Conservation (phyloP, 2,888 invertebrate species). For the Isoperla grammatica region DNA sequence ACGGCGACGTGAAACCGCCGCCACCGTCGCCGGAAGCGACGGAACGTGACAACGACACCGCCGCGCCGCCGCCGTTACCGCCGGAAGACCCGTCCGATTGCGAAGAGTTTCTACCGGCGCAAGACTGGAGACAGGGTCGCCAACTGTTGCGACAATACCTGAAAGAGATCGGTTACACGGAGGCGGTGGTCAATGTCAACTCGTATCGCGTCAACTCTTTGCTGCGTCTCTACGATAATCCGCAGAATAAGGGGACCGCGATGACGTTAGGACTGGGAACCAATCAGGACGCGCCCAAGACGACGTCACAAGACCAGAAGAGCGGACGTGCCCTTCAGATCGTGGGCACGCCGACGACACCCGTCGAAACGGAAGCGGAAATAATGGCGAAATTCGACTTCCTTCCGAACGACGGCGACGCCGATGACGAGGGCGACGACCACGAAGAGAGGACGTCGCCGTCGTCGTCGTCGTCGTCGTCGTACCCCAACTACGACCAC, state of each 20-base stretch:
- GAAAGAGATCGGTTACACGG: conserved; percentile 98
- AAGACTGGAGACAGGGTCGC: conserved; percentile 93
- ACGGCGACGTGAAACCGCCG: conserved; percentile 79
- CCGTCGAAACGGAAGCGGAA: conserved; percentile 80
- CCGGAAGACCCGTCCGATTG: conserved; percentile 51
- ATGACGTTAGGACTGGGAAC: conserved; percentile 40
- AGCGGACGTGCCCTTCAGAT: conserved; percentile 56
- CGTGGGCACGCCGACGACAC: conserved; percentile 52
- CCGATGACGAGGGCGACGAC: no score
- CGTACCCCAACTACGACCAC: no score
- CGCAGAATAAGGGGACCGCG: conserved; percentile 61
- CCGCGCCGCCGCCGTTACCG: no score
- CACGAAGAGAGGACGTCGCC: no score
- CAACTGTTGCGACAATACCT: conserved; percentile 88
- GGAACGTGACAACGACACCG: no score
- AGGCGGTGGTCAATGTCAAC: conserved; percentile 97
- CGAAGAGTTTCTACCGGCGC: conserved; percentile 70
- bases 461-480: neutral
- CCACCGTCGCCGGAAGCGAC: conserved; percentile 46
- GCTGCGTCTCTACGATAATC: conserved; percentile 78
- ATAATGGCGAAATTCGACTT: conserved; percentile 97
- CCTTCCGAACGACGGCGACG: conserved; percentile 51
- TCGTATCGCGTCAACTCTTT: conserved; percentile 92
- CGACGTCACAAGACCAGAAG: conserved; percentile 59
- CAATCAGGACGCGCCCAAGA: conserved; percentile 45